phyloP scores from a whole-genome alignment of 37 sponge, comb jelly and placozoan genomes.

The Ianthella basta region DNA sequence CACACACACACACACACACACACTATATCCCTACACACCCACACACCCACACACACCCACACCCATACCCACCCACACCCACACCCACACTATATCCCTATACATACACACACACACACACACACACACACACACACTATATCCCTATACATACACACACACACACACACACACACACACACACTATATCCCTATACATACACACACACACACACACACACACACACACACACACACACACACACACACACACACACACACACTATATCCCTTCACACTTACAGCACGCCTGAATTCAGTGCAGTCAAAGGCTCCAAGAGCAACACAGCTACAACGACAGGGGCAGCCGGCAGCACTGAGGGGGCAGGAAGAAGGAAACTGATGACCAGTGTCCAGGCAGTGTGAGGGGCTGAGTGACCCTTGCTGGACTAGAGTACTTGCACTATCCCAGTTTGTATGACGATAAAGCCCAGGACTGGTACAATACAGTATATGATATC shows the following conservation, averaged over 20 bases:
- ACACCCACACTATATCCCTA: neutral
- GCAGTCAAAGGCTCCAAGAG: neutral
- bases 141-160: neutral
- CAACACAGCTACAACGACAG: neutral
- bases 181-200: no score
- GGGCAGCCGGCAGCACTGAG: conserved; percentile 9
- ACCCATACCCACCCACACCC: conserved; percentile 9
- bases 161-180: no score
- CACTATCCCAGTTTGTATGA: no score
- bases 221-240: conserved; percentile 22
- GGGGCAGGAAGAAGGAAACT: no score
- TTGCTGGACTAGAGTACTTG: no score
- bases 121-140: neutral
- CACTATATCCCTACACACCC: conserved; percentile 1
- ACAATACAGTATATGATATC: no score
- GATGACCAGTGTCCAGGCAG: no score
- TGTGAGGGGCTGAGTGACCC: no score
- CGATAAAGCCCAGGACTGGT: no score
- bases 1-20: no score
- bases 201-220: conserved; percentile 28
- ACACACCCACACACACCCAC: conserved; percentile 4
- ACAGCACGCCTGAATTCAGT: neutral
- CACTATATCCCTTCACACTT: neutral
- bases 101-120: neutral
- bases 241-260: conserved; percentile 23